These are phyloP conservation scores for Criorhina ranunculi DNA, from an alignment of 2,888 invertebrate genomes.

Conservation along the genomic window DNA sequence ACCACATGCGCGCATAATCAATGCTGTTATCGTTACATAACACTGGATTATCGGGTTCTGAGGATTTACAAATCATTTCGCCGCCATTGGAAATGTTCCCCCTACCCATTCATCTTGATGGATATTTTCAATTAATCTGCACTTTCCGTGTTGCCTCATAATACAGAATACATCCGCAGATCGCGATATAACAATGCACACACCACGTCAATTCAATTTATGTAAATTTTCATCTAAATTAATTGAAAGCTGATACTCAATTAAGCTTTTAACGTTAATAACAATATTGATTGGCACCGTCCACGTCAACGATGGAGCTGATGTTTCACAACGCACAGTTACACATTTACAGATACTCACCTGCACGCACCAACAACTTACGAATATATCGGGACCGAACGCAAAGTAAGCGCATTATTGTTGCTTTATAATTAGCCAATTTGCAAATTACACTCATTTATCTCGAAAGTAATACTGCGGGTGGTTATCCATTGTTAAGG, in stretches of 20 bases:
- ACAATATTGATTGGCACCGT: conserved; percentile 62
- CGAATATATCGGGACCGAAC: background rate
- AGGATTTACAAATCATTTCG: conserved; percentile 66
- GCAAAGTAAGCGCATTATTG: conserved; percentile 37
- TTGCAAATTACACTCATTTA: conserved; percentile 59
- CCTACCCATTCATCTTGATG: conserved; percentile 34
- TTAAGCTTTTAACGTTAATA: conserved; percentile 73
- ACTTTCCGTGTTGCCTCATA: conserved; percentile 27
- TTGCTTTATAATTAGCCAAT: conserved; percentile 52
- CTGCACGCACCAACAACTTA: background rate
- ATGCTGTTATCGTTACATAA: conserved; percentile 61
- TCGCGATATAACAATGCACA: conserved; percentile 32
- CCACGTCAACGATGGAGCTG: background rate
- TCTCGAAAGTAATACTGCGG: conserved; percentile 17
- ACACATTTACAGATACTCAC: background rate
- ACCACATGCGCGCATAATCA: conserved; percentile 53
- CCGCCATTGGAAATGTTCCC: conserved; percentile 1
- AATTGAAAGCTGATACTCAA: conserved; percentile 76
- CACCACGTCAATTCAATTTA: conserved; percentile 52
- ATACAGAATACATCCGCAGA: conserved; percentile 15
- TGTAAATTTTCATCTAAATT: conserved; percentile 74
- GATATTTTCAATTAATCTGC: conserved; percentile 73
- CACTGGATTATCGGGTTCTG: conserved; percentile 61
- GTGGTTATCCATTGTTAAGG: conserved; percentile 28
- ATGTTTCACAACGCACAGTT: background rate